phyloP scores from a whole-genome alignment of 1,140 invertebrate species.

The Drosophila azteca region DNA sequence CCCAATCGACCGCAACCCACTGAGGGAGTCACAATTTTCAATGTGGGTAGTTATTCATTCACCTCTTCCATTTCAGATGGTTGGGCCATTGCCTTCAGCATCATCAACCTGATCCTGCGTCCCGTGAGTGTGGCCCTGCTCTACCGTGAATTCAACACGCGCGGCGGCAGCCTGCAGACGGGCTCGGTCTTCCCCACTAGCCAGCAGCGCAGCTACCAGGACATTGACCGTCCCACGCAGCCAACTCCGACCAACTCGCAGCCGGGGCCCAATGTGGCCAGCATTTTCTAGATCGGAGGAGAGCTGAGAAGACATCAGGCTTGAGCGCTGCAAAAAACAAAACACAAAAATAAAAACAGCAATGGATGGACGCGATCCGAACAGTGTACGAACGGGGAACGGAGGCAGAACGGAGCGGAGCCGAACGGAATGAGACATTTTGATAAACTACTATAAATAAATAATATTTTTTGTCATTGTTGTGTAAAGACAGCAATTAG shows the following conservation, averaged over 20 bases:
- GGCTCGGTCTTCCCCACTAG: constrained; percentile 78
- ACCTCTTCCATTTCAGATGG: constrained; percentile 53
- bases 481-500: constrained; percentile 20
- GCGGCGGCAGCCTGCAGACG: constrained; percentile 71
- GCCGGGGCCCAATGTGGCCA: constrained; percentile 78
- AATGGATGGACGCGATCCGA: no score
- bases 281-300: constrained; percentile 68
- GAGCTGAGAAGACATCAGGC: background rate
- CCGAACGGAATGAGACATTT: no score
- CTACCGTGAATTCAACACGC: constrained; percentile 77
- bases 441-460: background rate
- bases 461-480: constrained; percentile 9
- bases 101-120: constrained; percentile 75
- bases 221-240: constrained; percentile 80
- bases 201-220: constrained; percentile 81
- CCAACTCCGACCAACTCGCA: constrained; percentile 75
- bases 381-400: no score
- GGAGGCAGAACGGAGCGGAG: no score
- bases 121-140: constrained; percentile 75
- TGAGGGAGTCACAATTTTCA: background rate
- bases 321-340: background rate
- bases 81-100: constrained; percentile 76
- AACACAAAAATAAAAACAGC: background rate
- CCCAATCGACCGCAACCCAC: no score
- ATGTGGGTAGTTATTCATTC: background rate